Base-by-base conservation (phyloP, 2,888 invertebrate species). In the Drosophila subquinaria region DNA sequence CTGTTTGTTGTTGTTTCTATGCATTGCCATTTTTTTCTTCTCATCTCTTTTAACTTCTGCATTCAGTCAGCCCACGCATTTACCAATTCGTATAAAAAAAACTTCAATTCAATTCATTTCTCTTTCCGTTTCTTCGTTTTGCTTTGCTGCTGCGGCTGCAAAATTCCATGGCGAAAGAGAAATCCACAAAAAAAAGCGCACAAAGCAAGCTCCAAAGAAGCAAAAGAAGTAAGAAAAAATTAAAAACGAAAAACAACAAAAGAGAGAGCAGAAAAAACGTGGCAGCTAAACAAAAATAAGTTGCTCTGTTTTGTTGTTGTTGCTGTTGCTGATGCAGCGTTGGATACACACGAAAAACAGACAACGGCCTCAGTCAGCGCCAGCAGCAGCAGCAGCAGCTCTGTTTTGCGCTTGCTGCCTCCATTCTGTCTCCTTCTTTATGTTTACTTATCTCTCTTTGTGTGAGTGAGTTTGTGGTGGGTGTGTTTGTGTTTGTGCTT, bases 271-370 rank as follows among this genome's bases (percentile, higher is more conserved):
- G 15, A 76, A 82, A 81, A 81, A 79, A 81, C 82, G 82, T 77
- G 81, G 82, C 83, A 73, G 77, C 80, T 77, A 77, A 81, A 82
- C 86, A 85, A 85, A 85, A 82, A 82, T 85, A 85, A 85, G 72
- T 80, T 77, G 62, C 63, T 82, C 59, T 59, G 50, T 64, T 62
- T 77, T 82, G 61, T 79, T 66, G 60, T 38, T 52, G 62, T 23
- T 62, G 63, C 40, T 67, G 74, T 33, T 23, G 61, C 56, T 53
- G 75, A 38, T 69, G 71, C 75, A 68, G 69, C 73, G 48, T 76
- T 81, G 84, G 73, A 83, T 86, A 86, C 82, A 83, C 38, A 76
- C 76, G 42, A 85, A 73, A 76, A 82, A 75, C 77, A 86, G 78
- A 73, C 73, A 79, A 79, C 79, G 81, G 70, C 81, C 78, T 65